These are phyloP conservation scores for Notarius lentiginosus DNA, from an alignment of 2,113 vertebrate species.

Conservation along the genomic window DNA sequence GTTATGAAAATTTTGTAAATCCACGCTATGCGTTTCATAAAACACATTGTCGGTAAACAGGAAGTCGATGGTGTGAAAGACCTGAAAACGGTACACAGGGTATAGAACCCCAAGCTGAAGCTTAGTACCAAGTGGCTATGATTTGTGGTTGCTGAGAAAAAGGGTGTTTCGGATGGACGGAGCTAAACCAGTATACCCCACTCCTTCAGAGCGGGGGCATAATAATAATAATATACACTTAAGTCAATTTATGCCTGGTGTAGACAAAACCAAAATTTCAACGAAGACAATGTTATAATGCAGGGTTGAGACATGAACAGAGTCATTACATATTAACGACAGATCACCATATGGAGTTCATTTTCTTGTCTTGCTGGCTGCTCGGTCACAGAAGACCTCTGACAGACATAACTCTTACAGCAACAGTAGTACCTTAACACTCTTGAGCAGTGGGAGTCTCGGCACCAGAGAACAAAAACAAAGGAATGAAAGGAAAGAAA, in stretches of 20 bases:
- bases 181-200: no score
- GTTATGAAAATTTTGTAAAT: no score
- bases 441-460: background rate
- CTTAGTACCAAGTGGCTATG: no score
- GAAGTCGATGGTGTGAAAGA: no score
- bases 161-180: no score
- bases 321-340: background rate
- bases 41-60: no score
- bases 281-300: background rate
- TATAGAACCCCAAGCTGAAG: no score
- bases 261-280: background rate
- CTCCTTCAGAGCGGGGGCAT: no score
- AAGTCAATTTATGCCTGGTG: background rate
- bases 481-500: conserved; percentile 11
- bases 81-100: no score
- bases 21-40: no score
- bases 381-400: background rate
- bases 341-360: background rate
- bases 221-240: no score
- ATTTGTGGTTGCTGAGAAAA: no score
- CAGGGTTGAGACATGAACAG: background rate
- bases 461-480: background rate
- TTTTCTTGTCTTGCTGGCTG: background rate
- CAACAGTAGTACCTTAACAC: background rate
- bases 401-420: background rate